A percentile compares a stretch with the other conserved stretches of the same genome.
These are phyloP conservation scores for Hestina assimilis DNA, from an alignment of 1,140 invertebrate species.

Conservation along the genomic window DNA sequence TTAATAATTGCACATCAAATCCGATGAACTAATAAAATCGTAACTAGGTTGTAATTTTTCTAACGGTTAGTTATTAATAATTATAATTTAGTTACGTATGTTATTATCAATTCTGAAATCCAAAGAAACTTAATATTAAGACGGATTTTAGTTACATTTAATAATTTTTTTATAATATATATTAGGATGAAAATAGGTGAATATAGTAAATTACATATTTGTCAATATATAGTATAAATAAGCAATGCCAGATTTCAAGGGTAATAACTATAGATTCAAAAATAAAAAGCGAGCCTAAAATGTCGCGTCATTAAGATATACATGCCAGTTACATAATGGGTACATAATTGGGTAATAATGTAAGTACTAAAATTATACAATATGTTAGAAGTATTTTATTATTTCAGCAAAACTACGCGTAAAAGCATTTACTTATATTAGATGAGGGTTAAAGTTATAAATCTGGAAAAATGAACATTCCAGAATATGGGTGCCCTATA, in stretches of 20 bases:
- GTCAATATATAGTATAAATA: slow-evolving; percentile 49
- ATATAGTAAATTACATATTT: slow-evolving; percentile 31
- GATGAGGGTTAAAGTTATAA: slow-evolving; percentile 56
- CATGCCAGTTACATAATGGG: slow-evolving; percentile 67
- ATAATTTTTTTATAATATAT: slow-evolving; percentile 27
- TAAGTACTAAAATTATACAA: slow-evolving; percentile 75
- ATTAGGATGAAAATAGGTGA: slow-evolving; percentile 19
- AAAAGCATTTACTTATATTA: slow-evolving; percentile 71
- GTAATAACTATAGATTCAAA: slow-evolving; percentile 25
- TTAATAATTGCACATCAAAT: slow-evolving; percentile 59
- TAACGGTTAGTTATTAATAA: slow-evolving; percentile 65
- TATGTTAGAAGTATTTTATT: slow-evolving; percentile 70
- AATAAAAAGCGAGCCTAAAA: slow-evolving; percentile 66
- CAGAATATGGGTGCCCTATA: slow-evolving; percentile 42
- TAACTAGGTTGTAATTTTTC: slow-evolving; percentile 57
- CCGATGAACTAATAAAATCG: slow-evolving; percentile 59
- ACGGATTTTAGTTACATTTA: slow-evolving; percentile 66
- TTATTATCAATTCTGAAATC: slow-evolving; percentile 62
- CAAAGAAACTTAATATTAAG: slow-evolving; percentile 63
- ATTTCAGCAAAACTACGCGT: slow-evolving; percentile 73
- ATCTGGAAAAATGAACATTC: slow-evolving; percentile 59
- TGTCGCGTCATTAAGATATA: slow-evolving; percentile 64
- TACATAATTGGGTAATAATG: slow-evolving; percentile 71
- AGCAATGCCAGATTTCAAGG: slow-evolving; percentile 61
- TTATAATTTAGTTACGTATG: slow-evolving; percentile 72